Evolutionary conservation across 2,888 invertebrate genomes (phyloP), one percentile per base, ranked within the genome.

Genomic region (Drosophila subsilvestris): DNA sequence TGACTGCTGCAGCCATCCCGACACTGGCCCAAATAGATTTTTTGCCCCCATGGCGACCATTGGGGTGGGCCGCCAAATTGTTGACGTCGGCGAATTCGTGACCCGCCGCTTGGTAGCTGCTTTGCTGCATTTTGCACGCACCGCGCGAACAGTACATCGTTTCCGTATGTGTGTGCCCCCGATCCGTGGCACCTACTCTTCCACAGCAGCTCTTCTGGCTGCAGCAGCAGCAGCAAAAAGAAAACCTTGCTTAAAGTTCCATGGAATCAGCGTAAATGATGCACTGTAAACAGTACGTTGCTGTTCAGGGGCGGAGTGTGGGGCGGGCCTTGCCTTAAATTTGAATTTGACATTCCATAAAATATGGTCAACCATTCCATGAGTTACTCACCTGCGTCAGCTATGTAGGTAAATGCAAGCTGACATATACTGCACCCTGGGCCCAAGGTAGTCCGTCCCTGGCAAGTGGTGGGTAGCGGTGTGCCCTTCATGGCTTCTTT

Each of bases 11-110:
- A 65, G 70, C 32, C 43, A 37, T 50, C 32, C 22, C 57, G 63
- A 71, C 74, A 63, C 78, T 65, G 70, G 68, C 65, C 87, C 81
- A 90, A 90, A 90, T 89, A 90, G 84, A 85, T 80, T 82, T 88
- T 77, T 82, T 78, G 63, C 54, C 61, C 48, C 60, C 49, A 44
- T 56, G 29, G 9, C 60, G 51, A 45, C 60, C 27, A 27, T 8
- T 27, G n/a, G 37, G 37, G 37, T 6, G 37, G 37, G 32, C 49
- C 53, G 49, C 25, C 53, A 72, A 78, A 78, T 18, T 74, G 79
- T 63, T 59, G 56, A 81, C 79, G 80, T 78, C 57, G 60, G 47
- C 27, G 50, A 58, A 58, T 56, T 72, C 73, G 73, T 72, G 71
- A 49, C 72, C 42, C 42, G 43, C 17, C 49, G 27, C 22, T 48